Base-by-base conservation (phyloP, 2,797 vertebrate species). In the Labeo calbasu region DNA sequence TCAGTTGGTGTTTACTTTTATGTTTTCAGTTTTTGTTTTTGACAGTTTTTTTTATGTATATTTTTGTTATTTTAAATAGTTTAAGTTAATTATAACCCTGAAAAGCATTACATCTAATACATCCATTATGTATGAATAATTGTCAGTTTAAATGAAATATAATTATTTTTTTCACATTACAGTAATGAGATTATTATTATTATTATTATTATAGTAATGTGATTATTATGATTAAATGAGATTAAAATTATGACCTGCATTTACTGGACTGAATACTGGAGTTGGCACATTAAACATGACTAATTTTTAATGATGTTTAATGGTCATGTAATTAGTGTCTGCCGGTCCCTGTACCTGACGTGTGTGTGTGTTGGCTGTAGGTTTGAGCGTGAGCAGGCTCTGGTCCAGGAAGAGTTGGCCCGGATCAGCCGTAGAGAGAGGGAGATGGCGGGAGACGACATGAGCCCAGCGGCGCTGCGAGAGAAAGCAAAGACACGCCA, bases 331-430 rank as follows among this genome's bases (percentile, higher is more conserved):
- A 53, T 53, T 53, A 2, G 19, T n/a, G 53, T 57, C 19, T 55
- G 19, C 21, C 0, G 9, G 19, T 57, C 6, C 0, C 19, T 57
- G 55, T 57, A 51, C 15, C 17, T 19, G 15, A 0, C 12, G 10
- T n/a, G 8, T n/a, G 21, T n/a, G 2, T 43, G 70, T 48, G 53
- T 76, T 63, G 85, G n/a, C 55, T 2, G 59, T 76, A 99, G 98
- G 90, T 98, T 96, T 84, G 95, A 96, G 88, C 90, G 81, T 65
- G 96, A 97, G 19, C 96, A 97, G 90, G 94, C 95, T 4, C 81
- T 95, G 82, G 92, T 97, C 79, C 95, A 96, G 86, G 96, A 98
- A 77, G 95, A 97, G 85, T 51, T 97, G 88, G 88, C 94, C 46
- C 92, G 89, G 4, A 90, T 96, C 82, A 94, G 94, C 57, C 94